Conservation (phyloP, 2,888 invertebrate species). For the Baccha elongata region DNA sequence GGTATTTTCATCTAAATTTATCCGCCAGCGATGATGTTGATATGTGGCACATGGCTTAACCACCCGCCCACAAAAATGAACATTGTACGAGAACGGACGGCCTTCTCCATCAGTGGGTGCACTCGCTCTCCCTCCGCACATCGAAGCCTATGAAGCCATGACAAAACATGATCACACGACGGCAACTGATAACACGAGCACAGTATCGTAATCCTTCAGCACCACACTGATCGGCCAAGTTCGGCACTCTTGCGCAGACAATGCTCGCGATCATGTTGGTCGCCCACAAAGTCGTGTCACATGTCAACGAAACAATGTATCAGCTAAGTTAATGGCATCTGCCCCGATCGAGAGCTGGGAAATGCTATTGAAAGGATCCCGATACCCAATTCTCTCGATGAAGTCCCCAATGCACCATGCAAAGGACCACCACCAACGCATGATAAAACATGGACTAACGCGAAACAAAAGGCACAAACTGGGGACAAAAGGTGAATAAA, state of each 20-base stretch:
- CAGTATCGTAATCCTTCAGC: slow-evolving; percentile 44
- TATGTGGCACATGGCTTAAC: slow-evolving; percentile 67
- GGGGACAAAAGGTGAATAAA: slow-evolving; percentile 76
- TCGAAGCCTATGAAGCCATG: slow-evolving; percentile 49
- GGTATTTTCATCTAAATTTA: slow-evolving; percentile 61
- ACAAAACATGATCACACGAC: slow-evolving; percentile 70
- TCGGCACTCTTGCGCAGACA: slow-evolving; percentile 7
- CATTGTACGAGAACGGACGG: not conserved
- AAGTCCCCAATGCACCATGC: not conserved
- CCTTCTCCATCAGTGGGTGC: slow-evolving; percentile 54
- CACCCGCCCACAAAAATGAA: slow-evolving; percentile 65
- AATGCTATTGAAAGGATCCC: slow-evolving; percentile 39
- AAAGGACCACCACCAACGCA: slow-evolving; percentile 72
- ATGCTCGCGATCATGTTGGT: slow-evolving; percentile 78
- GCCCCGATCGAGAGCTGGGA: slow-evolving; percentile 56
- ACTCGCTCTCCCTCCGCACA: slow-evolving; percentile 13
- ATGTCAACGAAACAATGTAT: slow-evolving; percentile 77
- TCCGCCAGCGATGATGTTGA: slow-evolving; percentile 58
- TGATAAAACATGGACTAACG: slow-evolving; percentile 25
- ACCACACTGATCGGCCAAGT: not conserved
- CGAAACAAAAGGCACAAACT: slow-evolving; percentile 58
- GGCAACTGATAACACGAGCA: slow-evolving; percentile 65
- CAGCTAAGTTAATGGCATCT: slow-evolving; percentile 75
- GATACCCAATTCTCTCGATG: slow-evolving; percentile 16
- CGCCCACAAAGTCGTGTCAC: slow-evolving; percentile 83